Conservation (phyloP, 2,797 vertebrate species). For the Sebastes dallii region DNA sequence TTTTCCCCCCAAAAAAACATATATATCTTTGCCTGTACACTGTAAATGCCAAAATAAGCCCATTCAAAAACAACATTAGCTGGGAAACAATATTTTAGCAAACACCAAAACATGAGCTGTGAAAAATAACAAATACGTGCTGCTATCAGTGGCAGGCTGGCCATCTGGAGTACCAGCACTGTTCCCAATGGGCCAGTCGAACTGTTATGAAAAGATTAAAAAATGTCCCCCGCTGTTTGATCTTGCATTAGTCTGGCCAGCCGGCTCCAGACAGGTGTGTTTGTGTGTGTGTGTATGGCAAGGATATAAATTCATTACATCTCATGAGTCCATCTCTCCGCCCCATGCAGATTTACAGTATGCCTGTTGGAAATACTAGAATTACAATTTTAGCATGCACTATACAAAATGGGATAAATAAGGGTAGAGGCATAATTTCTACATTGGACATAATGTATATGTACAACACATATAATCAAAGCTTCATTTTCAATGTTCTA, state of each 20-base stretch:
- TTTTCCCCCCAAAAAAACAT: background rate
- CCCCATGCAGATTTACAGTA: background rate
- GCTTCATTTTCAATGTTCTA: background rate
- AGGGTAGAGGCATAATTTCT: background rate
- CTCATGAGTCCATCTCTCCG: background rate
- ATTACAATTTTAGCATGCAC: background rate
- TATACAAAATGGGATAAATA: background rate
- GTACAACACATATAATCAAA: background rate
- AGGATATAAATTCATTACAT: conserved; percentile 16
- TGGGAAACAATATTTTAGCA: background rate
- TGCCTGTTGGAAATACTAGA: background rate
- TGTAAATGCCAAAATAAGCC: background rate
- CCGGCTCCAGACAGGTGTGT: conserved; percentile 1
- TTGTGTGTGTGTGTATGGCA: background rate
- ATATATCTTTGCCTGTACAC: background rate
- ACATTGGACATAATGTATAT: background rate
- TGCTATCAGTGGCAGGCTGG: conserved; percentile 15
- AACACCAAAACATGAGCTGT: conserved; percentile 27
- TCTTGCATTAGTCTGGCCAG: conserved; percentile 30
- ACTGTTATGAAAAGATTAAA: conserved; percentile 48
- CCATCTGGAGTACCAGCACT: conserved; percentile 53
- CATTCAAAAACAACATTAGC: background rate
- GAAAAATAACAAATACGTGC: conserved; percentile 19
- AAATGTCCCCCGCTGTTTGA: conserved; percentile 35
- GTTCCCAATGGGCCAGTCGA: conserved; percentile 20